phyloP scores from a whole-genome alignment of 2,888 invertebrate species.

The Phrixothrix hirtus region DNA sequence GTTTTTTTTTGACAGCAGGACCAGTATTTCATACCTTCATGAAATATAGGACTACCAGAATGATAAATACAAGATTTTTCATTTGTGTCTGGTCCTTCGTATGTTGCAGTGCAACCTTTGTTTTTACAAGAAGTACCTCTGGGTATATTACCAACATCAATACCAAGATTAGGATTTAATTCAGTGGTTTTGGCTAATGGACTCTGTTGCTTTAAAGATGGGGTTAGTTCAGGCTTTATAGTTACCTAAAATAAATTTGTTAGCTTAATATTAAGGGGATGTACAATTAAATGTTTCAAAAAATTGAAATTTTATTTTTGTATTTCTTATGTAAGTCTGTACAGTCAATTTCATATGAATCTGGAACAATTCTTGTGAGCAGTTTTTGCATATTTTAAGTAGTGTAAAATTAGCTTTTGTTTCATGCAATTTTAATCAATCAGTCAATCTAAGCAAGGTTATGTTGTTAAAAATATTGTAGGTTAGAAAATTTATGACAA shows the following conservation, averaged over 20 bases:
- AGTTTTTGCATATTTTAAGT: too few relatives aligned
- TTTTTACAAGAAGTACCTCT: slow-evolving; percentile 86
- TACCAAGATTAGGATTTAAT: slow-evolving; percentile 3
- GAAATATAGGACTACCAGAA: slow-evolving; percentile 90
- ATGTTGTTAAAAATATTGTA: too few relatives aligned
- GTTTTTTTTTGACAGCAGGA: slow-evolving; percentile 93
- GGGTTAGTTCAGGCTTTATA: slow-evolving; percentile 65
- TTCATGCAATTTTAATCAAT: too few relatives aligned
- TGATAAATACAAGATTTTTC: slow-evolving; percentile 74
- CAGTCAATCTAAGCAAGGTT: too few relatives aligned
- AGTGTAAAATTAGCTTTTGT: too few relatives aligned
- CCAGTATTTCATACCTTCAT: slow-evolving; percentile 97
- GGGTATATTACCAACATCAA: slow-evolving; percentile 55
- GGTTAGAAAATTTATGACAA: too few relatives aligned
- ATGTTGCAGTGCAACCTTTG: slow-evolving; percentile 75
- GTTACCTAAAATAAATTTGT: slow-evolving; percentile 52
- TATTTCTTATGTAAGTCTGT: too few relatives aligned
- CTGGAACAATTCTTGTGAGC: too few relatives aligned
- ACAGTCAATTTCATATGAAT: too few relatives aligned
- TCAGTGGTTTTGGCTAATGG: slow-evolving; percentile 38
- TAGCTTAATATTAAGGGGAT: too few relatives aligned
- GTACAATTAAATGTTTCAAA: too few relatives aligned
- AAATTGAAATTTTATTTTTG: too few relatives aligned
- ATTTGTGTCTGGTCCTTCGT: slow-evolving; percentile 68
- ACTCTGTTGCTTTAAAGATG: slow-evolving; percentile 68